Conservation (phyloP, 2,113 vertebrate genomes). For the Pedionomus torquatus region DNA sequence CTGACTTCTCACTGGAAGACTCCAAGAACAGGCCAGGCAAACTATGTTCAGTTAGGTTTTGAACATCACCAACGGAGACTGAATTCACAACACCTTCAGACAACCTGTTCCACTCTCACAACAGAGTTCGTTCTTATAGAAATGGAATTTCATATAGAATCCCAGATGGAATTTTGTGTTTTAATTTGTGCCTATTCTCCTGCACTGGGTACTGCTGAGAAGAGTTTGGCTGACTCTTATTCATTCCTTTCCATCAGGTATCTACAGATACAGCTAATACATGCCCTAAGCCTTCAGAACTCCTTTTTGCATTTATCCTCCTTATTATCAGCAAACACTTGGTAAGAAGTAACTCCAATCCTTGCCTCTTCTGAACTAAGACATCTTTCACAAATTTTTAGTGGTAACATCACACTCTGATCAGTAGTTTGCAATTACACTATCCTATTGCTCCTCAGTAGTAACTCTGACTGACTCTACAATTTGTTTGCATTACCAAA, state of each 20-base stretch:
- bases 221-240: neutral
- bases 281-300: neutral
- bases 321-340: neutral
- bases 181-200: neutral
- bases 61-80: neutral
- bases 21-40: neutral
- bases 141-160: too few species aligned
- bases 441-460: neutral
- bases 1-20: neutral
- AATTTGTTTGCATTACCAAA: neutral
- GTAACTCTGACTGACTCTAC: neutral
- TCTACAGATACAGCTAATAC: neutral
- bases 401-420: neutral
- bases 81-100: neutral
- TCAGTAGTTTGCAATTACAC: neutral
- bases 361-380: neutral
- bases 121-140: neutral
- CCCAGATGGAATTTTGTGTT: neutral
- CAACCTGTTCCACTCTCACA: neutral
- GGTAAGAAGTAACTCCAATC: neutral
- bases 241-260: neutral
- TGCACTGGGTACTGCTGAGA: neutral
- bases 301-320: neutral
- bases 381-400: neutral
- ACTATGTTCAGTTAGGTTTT: accelerated